Base-by-base conservation (phyloP, 2,113 vertebrate species). In the Casuarius casuarius region DNA sequence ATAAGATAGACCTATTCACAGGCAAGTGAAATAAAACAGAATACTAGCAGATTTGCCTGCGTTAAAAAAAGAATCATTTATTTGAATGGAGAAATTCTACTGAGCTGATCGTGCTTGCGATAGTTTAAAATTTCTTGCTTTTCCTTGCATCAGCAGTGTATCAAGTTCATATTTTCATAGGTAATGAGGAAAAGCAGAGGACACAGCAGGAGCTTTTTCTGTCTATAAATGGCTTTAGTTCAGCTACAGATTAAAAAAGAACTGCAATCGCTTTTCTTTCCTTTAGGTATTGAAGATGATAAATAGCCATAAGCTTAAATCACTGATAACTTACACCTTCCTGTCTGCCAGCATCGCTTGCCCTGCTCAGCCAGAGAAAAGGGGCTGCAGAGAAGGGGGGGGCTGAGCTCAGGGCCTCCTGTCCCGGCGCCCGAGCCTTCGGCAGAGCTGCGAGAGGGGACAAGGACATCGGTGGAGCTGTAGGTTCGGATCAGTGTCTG, bases 381-480 rank as follows among this genome's bases (percentile, higher is more conserved):
- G n/a, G 9, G 33, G 29, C 12, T 58, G 23, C 58, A 22, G 42
- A 49, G 20, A 65, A 22, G 26, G 44, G 25, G 15, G 29, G 23
- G 21, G 38, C 21, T 2, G 0, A 59, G 31, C 7, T 44, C 42
- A 59, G 51, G 16, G 29, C 20, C 19, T 20, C 38, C 16, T 12
- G 17, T 4, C 8, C 16, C 33, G 31, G 17, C 8, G 42, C 19
- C 1, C 1, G 44, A 9, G 8, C 8, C 18, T 19, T 8, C 1
- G 2, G 28, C 3, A 14, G 22, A 29, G 63, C 28, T 68, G 28
- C 40, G 42, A 65, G 8, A 5, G 22, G 33, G 12, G 26, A 11
- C 1, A 48, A 28, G 18, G 22, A 35, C 40, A 18, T 28, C 40
- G 40, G 8, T 12, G 33, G 42, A 29, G 23, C 13, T 49, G 12